Conservation (phyloP, 2,113 vertebrate species). For the Pica pica region DNA sequence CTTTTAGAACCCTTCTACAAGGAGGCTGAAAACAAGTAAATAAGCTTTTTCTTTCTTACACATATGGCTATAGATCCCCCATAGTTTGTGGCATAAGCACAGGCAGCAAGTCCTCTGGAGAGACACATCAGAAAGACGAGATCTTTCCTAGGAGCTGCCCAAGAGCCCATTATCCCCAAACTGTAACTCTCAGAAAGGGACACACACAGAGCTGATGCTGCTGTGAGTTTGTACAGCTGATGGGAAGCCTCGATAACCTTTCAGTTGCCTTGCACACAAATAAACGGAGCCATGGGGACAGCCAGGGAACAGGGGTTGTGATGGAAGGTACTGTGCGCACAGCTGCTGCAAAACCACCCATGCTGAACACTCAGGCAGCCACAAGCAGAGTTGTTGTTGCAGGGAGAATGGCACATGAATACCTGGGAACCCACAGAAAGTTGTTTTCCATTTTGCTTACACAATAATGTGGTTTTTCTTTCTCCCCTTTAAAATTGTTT, state of each 20-base stretch:
- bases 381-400: neutral
- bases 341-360: neutral
- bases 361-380: neutral
- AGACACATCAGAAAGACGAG: neutral
- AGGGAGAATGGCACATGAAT: neutral
- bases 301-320: neutral
- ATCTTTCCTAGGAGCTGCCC: neutral
- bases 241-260: neutral
- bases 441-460: neutral
- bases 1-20: neutral
- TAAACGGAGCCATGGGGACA: neutral
- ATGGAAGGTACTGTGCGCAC: neutral
- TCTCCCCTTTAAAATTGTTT: neutral
- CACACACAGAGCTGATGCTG: neutral
- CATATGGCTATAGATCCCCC: neutral
- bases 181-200: neutral
- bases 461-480: neutral
- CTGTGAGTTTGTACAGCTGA: constrained; percentile 40
- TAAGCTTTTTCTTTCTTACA: neutral
- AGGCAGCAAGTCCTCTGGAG: neutral
- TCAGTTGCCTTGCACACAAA: constrained; percentile 12
- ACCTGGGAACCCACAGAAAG: neutral
- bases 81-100: neutral
- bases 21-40: neutral
- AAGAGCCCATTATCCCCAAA: neutral